A percentile compares a stretch with the other conserved stretches of the same genome.
These are phyloP conservation scores for Coptodon rendalli DNA, from an alignment of 2,113 vertebrate species.

Conservation along the genomic window DNA sequence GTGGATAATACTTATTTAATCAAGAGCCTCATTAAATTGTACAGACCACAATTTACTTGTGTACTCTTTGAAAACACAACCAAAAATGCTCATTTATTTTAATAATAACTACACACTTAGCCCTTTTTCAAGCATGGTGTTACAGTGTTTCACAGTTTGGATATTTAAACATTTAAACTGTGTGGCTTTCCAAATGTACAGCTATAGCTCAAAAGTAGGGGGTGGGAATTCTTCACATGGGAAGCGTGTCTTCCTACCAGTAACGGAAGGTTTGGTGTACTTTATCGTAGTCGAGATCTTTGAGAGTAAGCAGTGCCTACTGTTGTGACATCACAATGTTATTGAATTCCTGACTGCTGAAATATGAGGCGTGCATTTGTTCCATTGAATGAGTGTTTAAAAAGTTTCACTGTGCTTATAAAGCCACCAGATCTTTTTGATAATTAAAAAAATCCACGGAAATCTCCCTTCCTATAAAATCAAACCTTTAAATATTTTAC, in stretches of 20 bases:
- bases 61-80: not conserved
- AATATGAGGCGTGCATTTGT: not conserved
- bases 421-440: not conserved
- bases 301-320: not conserved
- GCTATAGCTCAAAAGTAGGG: not conserved
- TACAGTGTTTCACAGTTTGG: not conserved
- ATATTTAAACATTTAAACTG: rapidly evolving
- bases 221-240: not conserved
- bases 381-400: not conserved
- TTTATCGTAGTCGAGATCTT: not conserved
- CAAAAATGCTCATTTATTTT: not conserved
- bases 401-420: not conserved
- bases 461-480: not conserved
- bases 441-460: rapidly evolving
- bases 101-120: not conserved
- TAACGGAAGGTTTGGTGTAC: not conserved
- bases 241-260: not conserved
- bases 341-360: not conserved
- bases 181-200: rapidly evolving
- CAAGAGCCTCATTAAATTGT: not conserved
- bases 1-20: not conserved
- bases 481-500: not conserved
- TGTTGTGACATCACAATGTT: not conserved
- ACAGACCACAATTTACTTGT: not conserved
- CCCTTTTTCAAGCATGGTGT: not conserved